A percentile compares a stretch with the other conserved stretches of the same genome.
Evolutionary conservation across 2,113 vertebrate genomes (phyloP).

Genomic region (Vimba vimba): DNA sequence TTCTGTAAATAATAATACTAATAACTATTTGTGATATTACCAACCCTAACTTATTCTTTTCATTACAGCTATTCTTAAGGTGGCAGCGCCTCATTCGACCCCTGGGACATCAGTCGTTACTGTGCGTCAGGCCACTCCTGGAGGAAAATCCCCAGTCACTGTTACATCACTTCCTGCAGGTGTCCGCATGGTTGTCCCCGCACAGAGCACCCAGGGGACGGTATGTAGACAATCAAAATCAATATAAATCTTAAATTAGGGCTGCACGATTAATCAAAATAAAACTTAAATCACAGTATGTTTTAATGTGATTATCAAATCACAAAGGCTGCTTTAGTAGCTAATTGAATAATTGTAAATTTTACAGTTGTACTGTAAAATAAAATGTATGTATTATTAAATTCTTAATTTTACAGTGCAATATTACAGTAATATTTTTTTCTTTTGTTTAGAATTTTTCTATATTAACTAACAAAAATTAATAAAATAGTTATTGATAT

Average conservation of each 20-base stretch:
- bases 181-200: constrained; percentile 81
- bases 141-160: constrained; percentile 78
- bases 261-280: not conserved
- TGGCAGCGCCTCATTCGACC: constrained; percentile 75
- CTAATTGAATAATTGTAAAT: no score
- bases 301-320: not conserved
- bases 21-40: not conserved
- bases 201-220: constrained; percentile 76
- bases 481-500: not conserved
- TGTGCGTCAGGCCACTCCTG: constrained; percentile 77
- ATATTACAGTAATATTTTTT: not conserved
- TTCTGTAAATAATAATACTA: not conserved
- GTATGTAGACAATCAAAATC: constrained; percentile 40
- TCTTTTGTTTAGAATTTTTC: not conserved
- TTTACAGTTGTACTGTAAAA: no score
- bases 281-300: not conserved
- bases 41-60: not conserved
- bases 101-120: constrained; percentile 77
- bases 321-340: not conserved
- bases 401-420: not conserved
- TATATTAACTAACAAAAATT: not conserved
- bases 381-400: no score
- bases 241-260: not conserved
- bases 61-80: constrained; percentile 77
- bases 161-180: constrained; percentile 80